Base-by-base conservation (phyloP, 2,888 invertebrate species). In the Latrodectus hesperus region DNA sequence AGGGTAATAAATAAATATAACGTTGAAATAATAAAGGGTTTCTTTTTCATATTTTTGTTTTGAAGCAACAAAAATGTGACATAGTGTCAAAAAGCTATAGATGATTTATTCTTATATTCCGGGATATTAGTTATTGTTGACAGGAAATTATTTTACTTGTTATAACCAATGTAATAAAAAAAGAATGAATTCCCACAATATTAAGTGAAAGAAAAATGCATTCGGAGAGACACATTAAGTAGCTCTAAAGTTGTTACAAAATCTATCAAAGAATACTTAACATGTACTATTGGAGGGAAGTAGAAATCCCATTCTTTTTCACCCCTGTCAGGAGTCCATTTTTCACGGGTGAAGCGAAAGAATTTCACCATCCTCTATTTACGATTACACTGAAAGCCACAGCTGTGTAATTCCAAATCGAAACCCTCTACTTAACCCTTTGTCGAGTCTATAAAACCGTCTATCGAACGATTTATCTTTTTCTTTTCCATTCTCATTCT, bases 351-450 rank as follows among this genome's bases (percentile, higher is more conserved):
- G 17, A 17, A 14, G 67, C 67, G 17, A 67, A 67, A 67, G 17
- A 22, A 53, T 38, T 17, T 22, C 65, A 72, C n/a, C 60, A 71
- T 53, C 65, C 26, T 65, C 81, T 75, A 68, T 82, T 82, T 74
- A 68, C 68, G 75, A 68, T 68, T 53, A 55, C 68, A 73, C 67
- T 73, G 81, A 80, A 67, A 70, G 83, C 75, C 67, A 67, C 75
- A 72, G 84, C 52, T 71, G 52, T 64, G 71, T 76, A 77, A 84
- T 77, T 77, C 67, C 22, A 64, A 75, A 53, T 49, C 71, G 77
- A 60, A 77, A 84, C 51, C 77, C 84, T 72, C 64, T 65, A 84
- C 77, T 84, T 84, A 84, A 84, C 84, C 84, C 84, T 84, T 84
- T 84, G 77, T 60, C 84, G 10, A 82, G 75, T 67, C 70, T 55